phyloP scores from a whole-genome alignment of 2,113 vertebrate species.

The Oryzias melastigma region DNA sequence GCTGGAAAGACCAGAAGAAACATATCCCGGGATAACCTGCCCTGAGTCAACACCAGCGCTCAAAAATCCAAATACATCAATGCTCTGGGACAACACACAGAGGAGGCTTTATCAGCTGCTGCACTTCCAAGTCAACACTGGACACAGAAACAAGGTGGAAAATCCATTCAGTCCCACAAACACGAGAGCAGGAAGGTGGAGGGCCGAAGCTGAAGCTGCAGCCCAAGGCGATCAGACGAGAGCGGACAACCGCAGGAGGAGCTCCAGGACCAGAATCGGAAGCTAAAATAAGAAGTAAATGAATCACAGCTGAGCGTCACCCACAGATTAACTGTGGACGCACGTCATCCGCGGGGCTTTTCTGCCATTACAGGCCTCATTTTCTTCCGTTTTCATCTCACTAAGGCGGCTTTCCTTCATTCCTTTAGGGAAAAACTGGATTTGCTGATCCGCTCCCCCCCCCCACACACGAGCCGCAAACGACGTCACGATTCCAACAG shows the following conservation, averaged over 20 bases:
- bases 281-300: constrained; percentile 26
- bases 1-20: constrained; percentile 51
- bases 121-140: constrained; percentile 18
- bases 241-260: background rate
- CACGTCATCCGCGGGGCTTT: constrained; percentile 26
- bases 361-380: background rate
- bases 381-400: constrained; percentile 4
- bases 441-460: background rate
- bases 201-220: background rate
- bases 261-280: constrained; percentile 11
- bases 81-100: constrained; percentile 4
- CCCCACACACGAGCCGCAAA: too few species aligned
- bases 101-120: constrained; percentile 25
- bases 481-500: too few species aligned
- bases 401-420: background rate
- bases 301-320: constrained; percentile 28
- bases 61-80: constrained; percentile 26
- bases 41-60: constrained; percentile 38
- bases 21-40: constrained; percentile 32
- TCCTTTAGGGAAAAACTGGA: background rate
- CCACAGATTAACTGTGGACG: constrained; percentile 10
- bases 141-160: constrained; percentile 40
- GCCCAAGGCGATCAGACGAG: too few species aligned
- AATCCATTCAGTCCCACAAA: constrained; percentile 45
- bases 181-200: background rate